Percentiles rank a stretch among this genome's conserved stretches.
phyloP scores from a whole-genome alignment of 2,888 invertebrate genomes.

The Sceliomorpha sp. region DNA sequence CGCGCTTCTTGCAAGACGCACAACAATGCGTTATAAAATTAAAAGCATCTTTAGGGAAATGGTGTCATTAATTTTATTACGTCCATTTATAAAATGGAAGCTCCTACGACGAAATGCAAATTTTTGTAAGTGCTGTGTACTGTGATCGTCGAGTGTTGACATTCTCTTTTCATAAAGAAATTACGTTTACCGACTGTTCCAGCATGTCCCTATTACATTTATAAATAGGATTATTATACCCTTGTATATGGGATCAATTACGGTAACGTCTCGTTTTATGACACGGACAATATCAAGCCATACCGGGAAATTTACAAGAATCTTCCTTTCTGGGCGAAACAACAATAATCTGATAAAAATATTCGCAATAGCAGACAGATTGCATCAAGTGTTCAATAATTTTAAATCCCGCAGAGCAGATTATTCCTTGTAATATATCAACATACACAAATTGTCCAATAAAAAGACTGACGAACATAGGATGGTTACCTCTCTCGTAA shows the following conservation, averaged over 20 bases:
- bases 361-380: too few species aligned
- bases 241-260: constrained; percentile 61
- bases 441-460: constrained; percentile 1
- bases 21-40: too few species aligned
- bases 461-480: too few species aligned
- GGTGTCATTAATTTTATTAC: constrained; percentile 50
- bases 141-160: constrained; percentile 45
- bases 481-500: too few species aligned
- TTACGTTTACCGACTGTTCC: constrained; percentile 50
- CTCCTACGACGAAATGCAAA: constrained; percentile 44
- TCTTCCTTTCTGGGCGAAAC: constrained; percentile 20
- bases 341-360: background rate
- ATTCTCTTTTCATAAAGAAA: constrained; percentile 49
- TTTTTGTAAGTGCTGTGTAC: constrained; percentile 36
- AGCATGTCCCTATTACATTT: constrained; percentile 57
- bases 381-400: too few species aligned
- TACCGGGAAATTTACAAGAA: constrained; percentile 37
- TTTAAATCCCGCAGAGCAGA: constrained; percentile 24
- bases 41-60: constrained; percentile 21
- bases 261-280: constrained; percentile 53
- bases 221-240: constrained; percentile 62
- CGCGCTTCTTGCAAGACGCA: too few species aligned
- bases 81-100: constrained; percentile 31
- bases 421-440: constrained; percentile 24
- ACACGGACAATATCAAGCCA: constrained; percentile 30